phyloP scores from a whole-genome alignment of 2,797 vertebrate genomes.

The Acanthurus tractus region DNA sequence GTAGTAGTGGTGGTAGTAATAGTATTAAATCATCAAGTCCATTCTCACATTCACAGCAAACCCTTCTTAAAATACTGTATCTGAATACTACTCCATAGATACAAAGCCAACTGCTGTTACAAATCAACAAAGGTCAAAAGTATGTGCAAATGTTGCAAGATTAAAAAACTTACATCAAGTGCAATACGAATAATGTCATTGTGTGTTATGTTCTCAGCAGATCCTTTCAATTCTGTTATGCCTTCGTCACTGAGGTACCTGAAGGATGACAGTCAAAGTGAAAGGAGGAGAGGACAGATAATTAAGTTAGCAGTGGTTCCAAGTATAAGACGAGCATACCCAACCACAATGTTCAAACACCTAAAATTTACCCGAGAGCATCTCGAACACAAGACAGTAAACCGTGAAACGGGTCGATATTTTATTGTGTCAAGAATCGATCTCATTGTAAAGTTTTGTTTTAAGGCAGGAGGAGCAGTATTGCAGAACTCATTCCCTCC shows the following conservation, averaged over 20 bases:
- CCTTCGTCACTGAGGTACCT: constrained; percentile 98
- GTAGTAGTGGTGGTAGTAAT: no score
- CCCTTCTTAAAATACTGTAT: neutral
- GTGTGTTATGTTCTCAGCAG: constrained; percentile 88
- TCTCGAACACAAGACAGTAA: neutral
- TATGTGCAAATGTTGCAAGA: no score
- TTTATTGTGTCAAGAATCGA: neutral
- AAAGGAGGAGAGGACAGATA: neutral
- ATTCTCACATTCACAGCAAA: neutral
- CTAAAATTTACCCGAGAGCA: neutral
- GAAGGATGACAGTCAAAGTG: constrained; percentile 23
- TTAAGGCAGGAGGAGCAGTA: no score
- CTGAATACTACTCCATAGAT: neutral
- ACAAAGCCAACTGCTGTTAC: neutral
- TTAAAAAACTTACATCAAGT: constrained; percentile 91
- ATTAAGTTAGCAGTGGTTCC: neutral
- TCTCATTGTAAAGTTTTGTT: neutral
- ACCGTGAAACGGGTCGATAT: neutral
- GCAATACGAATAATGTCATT: constrained; percentile 92
- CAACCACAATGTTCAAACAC: no score
- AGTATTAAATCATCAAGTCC: no score
- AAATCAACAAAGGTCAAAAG: neutral
- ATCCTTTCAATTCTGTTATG: constrained; percentile 91
- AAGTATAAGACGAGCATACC: neutral
- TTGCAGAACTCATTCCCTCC: neutral